Evolutionary conservation across 2,888 invertebrate genomes (phyloP).

Genomic region (Apantesis nais): DNA sequence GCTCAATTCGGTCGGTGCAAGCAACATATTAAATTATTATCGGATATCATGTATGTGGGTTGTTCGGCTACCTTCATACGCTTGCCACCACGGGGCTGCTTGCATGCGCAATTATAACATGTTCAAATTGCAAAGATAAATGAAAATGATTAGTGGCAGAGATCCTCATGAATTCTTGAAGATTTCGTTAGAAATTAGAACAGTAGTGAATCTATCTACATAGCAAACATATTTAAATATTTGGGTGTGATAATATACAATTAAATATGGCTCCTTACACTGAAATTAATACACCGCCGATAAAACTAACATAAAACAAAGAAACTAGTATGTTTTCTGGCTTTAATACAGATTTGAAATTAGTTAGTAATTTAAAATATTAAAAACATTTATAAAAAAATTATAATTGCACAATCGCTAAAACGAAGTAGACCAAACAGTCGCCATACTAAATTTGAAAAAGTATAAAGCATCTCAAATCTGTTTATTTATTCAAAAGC

Average conservation of each 20-base stretch:
- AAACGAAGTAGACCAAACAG: too few species aligned
- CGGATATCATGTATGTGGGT: conserved; percentile 58
- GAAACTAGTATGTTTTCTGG: too few species aligned
- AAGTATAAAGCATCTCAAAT: too few species aligned
- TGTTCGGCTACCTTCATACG: conserved; percentile 71
- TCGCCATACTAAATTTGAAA: too few species aligned
- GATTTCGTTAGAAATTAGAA: not conserved
- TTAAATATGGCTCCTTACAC: too few species aligned
- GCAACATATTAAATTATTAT: conserved; percentile 79
- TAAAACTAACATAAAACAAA: too few species aligned
- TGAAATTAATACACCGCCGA: too few species aligned
- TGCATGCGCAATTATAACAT: conserved; percentile 26
- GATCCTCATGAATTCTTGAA: conserved; percentile 2
- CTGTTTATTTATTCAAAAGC: too few species aligned
- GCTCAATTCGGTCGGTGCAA: conserved; percentile 78
- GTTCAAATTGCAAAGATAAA: not conserved
- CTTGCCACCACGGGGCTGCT: conserved; percentile 61
- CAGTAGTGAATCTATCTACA: not conserved
- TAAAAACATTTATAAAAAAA: not conserved
- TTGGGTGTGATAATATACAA: too few species aligned
- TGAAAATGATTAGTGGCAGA: conserved; percentile 5
- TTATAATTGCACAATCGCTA: too few species aligned
- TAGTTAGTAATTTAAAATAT: not conserved
- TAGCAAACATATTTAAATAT: too few species aligned
- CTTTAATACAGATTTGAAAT: not conserved